A percentile compares a stretch with the other conserved stretches of the same genome.
These are phyloP conservation scores for Sthenelais limicola DNA, from an alignment of 2,888 invertebrate species.

Conservation along the genomic window DNA sequence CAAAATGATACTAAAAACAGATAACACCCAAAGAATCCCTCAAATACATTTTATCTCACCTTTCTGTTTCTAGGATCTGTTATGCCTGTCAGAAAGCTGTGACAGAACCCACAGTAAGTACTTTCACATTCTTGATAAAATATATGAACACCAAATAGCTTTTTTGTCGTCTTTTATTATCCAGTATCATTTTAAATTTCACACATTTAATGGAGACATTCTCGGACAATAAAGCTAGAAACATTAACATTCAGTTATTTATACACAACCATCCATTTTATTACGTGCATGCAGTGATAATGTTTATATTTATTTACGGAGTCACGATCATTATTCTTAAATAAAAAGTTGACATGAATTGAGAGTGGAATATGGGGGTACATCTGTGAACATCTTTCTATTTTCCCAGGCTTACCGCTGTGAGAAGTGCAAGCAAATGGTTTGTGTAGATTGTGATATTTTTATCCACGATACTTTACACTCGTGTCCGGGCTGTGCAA, in stretches of 20 bases:
- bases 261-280: too few species aligned
- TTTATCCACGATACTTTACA: slow-evolving; percentile 94
- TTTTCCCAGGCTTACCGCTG: slow-evolving; percentile 84
- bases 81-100: slow-evolving; percentile 63
- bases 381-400: too few species aligned
- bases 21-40: too few species aligned
- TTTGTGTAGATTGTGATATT: slow-evolving; percentile 96
- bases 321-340: background rate
- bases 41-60: too few species aligned
- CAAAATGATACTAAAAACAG: background rate
- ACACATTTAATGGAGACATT: too few species aligned
- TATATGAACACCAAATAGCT: background rate
- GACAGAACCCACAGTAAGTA: slow-evolving; percentile 76
- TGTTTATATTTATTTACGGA: background rate
- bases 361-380: background rate
- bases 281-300: too few species aligned
- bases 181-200: too few species aligned
- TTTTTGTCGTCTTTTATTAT: too few species aligned
- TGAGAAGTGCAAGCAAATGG: slow-evolving; percentile 83
- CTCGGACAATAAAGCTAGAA: too few species aligned
- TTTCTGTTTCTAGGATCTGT: slow-evolving; percentile 61
- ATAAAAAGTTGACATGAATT: background rate
- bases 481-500: slow-evolving; percentile 91
- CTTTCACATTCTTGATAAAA: slow-evolving; percentile 71
- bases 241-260: too few species aligned